These are phyloP conservation scores for Aldrovandia affinis DNA, from an alignment of 2,797 vertebrate species.

Conservation along the genomic window DNA sequence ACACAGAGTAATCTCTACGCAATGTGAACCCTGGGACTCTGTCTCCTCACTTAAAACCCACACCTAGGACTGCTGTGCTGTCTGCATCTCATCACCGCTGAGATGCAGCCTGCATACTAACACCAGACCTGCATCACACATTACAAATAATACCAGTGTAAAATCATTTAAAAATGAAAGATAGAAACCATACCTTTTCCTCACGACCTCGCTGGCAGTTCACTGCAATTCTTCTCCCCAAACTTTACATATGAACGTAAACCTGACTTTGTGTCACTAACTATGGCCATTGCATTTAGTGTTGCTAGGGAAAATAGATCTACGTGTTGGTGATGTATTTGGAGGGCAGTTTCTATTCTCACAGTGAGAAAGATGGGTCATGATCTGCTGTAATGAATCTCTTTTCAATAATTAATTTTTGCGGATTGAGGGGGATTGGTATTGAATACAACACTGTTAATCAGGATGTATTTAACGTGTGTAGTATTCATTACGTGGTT, in stretches of 20 bases:
- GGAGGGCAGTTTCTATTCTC: conserved; percentile 54
- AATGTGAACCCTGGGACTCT: background rate
- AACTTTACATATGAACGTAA: background rate
- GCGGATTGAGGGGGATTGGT: conserved; percentile 63
- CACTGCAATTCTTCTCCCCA: background rate
- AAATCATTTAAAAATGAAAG: background rate
- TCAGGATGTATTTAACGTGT: background rate
- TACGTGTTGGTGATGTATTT: conserved; percentile 51
- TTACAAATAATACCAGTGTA: background rate
- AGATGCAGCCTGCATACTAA: background rate
- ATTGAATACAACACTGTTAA: conserved; percentile 40
- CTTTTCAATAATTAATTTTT: conserved; percentile 68
- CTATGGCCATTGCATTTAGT: background rate
- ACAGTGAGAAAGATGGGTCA: conserved; percentile 68
- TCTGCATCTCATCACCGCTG: background rate
- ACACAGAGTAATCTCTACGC: background rate
- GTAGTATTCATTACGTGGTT: background rate
- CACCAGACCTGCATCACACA: background rate
- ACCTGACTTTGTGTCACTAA: background rate
- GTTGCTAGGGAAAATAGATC: conserved; percentile 39
- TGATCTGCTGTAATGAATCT: conserved; percentile 69
- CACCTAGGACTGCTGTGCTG: background rate
- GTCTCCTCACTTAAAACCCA: background rate
- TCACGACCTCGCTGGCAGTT: conserved; percentile 25
- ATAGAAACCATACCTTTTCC: conserved; percentile 27